phyloP scores from a whole-genome alignment of 2,797 vertebrate genomes.

The Phoxinus dragarum region DNA sequence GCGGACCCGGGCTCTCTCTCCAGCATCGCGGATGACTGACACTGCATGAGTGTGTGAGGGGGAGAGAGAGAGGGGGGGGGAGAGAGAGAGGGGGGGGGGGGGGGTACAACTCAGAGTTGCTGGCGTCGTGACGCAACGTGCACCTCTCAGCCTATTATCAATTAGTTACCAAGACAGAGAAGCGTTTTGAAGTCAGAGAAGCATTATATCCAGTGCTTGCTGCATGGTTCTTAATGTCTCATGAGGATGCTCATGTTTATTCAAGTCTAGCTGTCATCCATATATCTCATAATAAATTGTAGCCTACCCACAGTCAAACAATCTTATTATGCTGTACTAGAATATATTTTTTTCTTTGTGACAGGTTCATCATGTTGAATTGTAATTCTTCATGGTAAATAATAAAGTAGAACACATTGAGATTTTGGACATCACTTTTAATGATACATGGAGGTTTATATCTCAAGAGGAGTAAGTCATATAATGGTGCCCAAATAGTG shows the following conservation, averaged over 20 bases:
- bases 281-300: neutral
- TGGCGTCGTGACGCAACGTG: constrained; percentile 30
- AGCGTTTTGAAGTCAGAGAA: neutral
- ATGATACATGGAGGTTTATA: neutral
- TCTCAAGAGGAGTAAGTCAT: neutral
- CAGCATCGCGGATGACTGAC: constrained; percentile 38
- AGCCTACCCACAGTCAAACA: neutral
- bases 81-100: neutral
- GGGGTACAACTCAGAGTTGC: neutral
- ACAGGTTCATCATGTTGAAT: neutral
- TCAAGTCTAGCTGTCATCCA: neutral
- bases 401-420: neutral
- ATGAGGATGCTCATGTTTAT: neutral
- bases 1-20: constrained; percentile 23
- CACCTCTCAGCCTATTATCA: constrained; percentile 1
- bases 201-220: neutral
- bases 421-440: neutral
- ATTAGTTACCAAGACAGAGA: constrained; percentile 25
- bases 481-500: neutral
- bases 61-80: neutral
- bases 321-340: neutral
- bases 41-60: neutral
- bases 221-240: neutral
- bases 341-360: neutral
- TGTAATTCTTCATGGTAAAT: neutral